These are phyloP conservation scores for Enteromius argenteus DNA, from an alignment of 2,797 vertebrate species.

Conservation along the genomic window DNA sequence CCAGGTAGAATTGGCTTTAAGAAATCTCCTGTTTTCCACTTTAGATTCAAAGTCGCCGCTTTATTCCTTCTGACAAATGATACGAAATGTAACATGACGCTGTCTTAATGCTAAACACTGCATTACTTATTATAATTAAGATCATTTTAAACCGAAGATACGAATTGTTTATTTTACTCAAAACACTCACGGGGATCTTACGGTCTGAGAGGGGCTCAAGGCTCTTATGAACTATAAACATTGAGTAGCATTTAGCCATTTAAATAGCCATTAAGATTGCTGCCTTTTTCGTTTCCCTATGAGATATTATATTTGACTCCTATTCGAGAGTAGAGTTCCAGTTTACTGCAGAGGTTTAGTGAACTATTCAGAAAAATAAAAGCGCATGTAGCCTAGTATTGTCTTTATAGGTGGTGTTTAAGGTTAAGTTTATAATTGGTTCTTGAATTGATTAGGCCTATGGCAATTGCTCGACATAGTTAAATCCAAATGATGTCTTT, in stretches of 20 bases:
- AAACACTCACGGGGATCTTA: constrained; percentile 44
- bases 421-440: neutral
- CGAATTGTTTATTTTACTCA: neutral
- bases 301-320: neutral
- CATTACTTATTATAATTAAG: neutral
- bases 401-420: neutral
- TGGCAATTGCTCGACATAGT: neutral
- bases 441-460: neutral
- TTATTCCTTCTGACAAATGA: constrained; percentile 28
- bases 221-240: constrained; percentile 29
- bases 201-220: constrained; percentile 62
- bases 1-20: constrained; percentile 6
- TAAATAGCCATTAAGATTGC: neutral
- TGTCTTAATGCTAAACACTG: neutral
- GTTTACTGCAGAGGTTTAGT: neutral
- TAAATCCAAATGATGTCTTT: neutral
- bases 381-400: neutral
- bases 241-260: constrained; percentile 11
- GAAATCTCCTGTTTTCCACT: neutral
- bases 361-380: neutral
- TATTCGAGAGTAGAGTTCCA: neutral
- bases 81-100: constrained; percentile 20
- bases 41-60: constrained; percentile 14
- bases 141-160: neutral
- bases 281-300: neutral